Evolutionary conservation across 2,113 vertebrate genomes (phyloP).

Genomic region (Cyprinus carpio): DNA sequence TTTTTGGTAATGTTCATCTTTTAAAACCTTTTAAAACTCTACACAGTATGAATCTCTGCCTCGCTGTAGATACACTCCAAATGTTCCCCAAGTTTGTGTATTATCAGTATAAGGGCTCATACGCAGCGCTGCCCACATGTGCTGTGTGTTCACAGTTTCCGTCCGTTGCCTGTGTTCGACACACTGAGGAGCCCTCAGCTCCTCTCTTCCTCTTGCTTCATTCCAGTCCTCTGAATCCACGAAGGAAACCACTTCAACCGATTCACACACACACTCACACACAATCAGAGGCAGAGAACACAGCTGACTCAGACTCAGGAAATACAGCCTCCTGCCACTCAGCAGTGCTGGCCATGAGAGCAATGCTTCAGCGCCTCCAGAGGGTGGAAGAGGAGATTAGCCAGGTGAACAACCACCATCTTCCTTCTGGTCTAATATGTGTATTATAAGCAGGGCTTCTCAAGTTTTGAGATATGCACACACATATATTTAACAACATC

Average conservation of each 20-base stretch:
- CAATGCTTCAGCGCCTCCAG: constrained; percentile 89
- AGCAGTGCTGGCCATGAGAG: constrained; percentile 82
- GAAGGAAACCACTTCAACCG: constrained; percentile 67
- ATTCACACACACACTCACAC: constrained; percentile 40
- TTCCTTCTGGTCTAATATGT: constrained; percentile 27
- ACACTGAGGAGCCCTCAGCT: constrained; percentile 74
- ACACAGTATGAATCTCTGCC: not conserved
- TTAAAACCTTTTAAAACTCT: not conserved
- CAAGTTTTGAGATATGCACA: not conserved
- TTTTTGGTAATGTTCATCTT: no score
- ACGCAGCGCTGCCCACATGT: constrained; percentile 62
- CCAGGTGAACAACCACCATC: constrained; percentile 83
- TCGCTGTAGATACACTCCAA: not conserved
- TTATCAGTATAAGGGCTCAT: not conserved
- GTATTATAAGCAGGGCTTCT: not conserved
- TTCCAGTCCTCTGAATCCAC: constrained; percentile 73
- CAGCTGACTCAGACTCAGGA: constrained; percentile 58
- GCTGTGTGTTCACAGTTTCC: constrained; percentile 80
- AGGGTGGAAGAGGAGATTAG: constrained; percentile 89
- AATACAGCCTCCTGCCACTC: constrained; percentile 75
- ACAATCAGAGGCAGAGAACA: constrained; percentile 43
- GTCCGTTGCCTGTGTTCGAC: constrained; percentile 76
- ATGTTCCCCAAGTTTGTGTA: not conserved
- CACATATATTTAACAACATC: not conserved
- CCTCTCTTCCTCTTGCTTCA: constrained; percentile 65